Evolutionary conservation across 2,888 invertebrate genomes (phyloP), one percentile per base, ranked within the genome.

Genomic region (Spodoptera exigua): DNA sequence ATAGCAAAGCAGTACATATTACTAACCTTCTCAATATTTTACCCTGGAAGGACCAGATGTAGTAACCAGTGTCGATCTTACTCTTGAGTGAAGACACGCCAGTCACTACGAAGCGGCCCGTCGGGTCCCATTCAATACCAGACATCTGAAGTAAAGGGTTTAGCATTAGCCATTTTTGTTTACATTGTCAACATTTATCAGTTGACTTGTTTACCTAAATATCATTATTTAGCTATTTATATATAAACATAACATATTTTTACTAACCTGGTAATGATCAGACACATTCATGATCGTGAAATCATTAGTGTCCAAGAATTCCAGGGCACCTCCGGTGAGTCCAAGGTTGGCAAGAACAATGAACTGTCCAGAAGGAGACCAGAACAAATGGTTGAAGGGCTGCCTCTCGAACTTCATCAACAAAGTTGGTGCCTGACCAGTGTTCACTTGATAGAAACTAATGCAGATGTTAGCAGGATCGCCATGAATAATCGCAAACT

Each of bases 111-210:
- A 98, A 99, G 67, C 99, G 96, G 1, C 99, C 99, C 2, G 99
- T 99, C 1, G 99, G 99, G 92, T 99, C 99, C 99, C 99, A 99
- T 89, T 99, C 99, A 1, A 99, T 98, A 86, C 99, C 98, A 0
- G 99, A 98, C 87, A 96, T 96, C 89, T 70, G 40, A 96, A 94
- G 2, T 49, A 51, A 46, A 14, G 14, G 51, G 0, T 27, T 55
- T 49, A 39, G 5, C 1, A 27, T 27, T 27, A 27, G 7, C 7
- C 27, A 27, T 27, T 27, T n/a, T 27, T 18, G 18, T 18, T 18
- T 3, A 18, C 18, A 18, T 18, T 18, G 18, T 18, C 3, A 3
- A 18, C 3, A 18, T 14, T 35, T 48, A 27, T 41, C 11, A 18
- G n/a, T 12, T 45, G 14, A 17, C 32, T 10, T n/a, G 11, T 9